These are phyloP conservation scores for Gila robusta DNA, from an alignment of 2,797 vertebrate species.

Conservation along the genomic window DNA sequence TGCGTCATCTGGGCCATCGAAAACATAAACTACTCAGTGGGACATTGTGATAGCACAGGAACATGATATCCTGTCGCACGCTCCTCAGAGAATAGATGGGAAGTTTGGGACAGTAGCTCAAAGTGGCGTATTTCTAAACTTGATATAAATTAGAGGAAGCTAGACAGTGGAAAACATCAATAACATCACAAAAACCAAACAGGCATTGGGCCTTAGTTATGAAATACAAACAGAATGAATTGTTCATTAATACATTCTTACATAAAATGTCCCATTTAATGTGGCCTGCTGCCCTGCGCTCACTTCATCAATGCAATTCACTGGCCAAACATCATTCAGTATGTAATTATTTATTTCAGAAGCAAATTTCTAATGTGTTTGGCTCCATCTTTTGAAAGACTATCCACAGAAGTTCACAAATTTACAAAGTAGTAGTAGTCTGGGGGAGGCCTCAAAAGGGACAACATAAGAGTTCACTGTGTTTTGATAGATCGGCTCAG, in stretches of 20 bases:
- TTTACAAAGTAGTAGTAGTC: background rate
- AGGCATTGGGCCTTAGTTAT: background rate
- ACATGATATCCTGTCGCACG: slow-evolving; percentile 14
- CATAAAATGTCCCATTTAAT: background rate
- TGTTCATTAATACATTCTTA: background rate
- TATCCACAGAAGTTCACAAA: background rate
- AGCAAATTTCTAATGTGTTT: background rate
- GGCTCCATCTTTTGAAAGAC: background rate
- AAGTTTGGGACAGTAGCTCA: slow-evolving; percentile 30
- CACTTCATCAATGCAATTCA: slow-evolving; percentile 1
- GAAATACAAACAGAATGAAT: background rate
- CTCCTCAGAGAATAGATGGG: background rate
- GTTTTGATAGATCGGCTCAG: slow-evolving; percentile 16
- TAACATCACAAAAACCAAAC: slow-evolving; percentile 20
- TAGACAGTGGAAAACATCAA: slow-evolving; percentile 9
- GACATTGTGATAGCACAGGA: slow-evolving; percentile 35
- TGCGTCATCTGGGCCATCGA: background rate
- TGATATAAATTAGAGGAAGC: slow-evolving; percentile 5
- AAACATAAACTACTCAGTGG: slow-evolving; percentile 5
- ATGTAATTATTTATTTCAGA: background rate
- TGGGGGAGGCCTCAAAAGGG: background rate
- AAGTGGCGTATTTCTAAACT: background rate
- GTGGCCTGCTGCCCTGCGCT: background rate
- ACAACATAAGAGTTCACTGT: background rate
- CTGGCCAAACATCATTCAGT: background rate